A percentile compares a stretch with the other conserved stretches of the same genome.
These are phyloP conservation scores for Chondrosia reniformis DNA, from an alignment of 37 sponge, comb jelly and placozoan species.

Conservation along the genomic window DNA sequence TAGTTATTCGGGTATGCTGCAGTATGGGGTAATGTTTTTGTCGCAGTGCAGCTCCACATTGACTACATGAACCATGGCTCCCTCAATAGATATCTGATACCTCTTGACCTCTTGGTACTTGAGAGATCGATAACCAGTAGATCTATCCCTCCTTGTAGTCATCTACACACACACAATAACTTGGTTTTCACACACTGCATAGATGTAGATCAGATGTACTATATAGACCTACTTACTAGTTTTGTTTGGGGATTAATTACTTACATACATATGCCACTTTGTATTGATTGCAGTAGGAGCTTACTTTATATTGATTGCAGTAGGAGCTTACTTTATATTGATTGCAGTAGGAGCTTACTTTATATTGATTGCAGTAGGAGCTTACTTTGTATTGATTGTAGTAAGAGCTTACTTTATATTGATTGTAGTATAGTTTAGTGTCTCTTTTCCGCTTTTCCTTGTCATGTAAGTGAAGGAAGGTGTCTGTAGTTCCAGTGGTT, in stretches of 20 bases:
- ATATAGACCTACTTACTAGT: too few relatives aligned
- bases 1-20: conserved; percentile 46
- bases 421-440: conserved; percentile 68
- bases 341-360: conserved; percentile 46
- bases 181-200: too few relatives aligned
- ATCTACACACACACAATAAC: conserved; percentile 50
- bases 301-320: background rate
- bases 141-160: conserved; percentile 59
- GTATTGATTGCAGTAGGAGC: background rate
- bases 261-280: background rate
- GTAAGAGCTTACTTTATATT: conserved; percentile 51
- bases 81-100: conserved; percentile 56
- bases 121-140: conserved; percentile 58
- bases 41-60: conserved; percentile 79
- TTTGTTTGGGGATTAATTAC: too few relatives aligned
- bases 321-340: conserved; percentile 69
- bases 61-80: conserved; percentile 69
- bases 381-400: background rate
- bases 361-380: background rate
- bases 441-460: conserved; percentile 74
- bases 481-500: conserved; percentile 68
- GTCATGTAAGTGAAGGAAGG: conserved; percentile 85
- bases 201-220: too few relatives aligned
- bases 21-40: conserved; percentile 75
- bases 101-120: conserved; percentile 47